Percentiles rank a stretch among this genome's conserved stretches.
Evolutionary conservation across 2,888 invertebrate genomes (phyloP).

Genomic region (Pilophorus perplexus): DNA sequence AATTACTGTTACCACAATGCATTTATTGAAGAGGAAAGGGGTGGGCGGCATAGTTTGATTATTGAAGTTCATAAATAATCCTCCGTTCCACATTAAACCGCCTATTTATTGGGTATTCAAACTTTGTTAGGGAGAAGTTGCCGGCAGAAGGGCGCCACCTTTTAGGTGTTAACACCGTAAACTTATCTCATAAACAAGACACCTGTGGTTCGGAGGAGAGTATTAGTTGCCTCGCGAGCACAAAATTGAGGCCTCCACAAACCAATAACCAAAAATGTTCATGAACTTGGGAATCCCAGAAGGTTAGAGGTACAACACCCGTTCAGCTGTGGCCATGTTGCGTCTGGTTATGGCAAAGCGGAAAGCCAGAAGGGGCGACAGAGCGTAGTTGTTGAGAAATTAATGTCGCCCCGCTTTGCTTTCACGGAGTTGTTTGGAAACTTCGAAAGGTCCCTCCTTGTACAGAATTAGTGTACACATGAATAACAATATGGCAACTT

Average conservation of each 20-base stretch:
- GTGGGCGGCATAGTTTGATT: not conserved
- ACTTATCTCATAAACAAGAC: conserved; percentile 38
- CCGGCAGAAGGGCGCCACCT: conserved; percentile 14
- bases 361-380: not conserved
- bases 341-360: not conserved
- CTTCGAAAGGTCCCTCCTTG: conserved; percentile 9
- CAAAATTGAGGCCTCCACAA: not conserved
- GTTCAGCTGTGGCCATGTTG: not conserved
- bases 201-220: conserved; percentile 32
- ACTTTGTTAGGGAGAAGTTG: conserved; percentile 22
- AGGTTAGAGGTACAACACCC: not conserved
- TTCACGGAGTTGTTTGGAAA: conserved; percentile 17
- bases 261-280: conserved; percentile 37
- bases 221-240: not conserved
- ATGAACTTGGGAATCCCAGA: conserved; percentile 21
- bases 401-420: too few species aligned
- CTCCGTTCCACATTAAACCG: conserved; percentile 15
- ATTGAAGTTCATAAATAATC: conserved; percentile 28
- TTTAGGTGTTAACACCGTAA: conserved; percentile 32
- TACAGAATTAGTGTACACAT: conserved; percentile 37
- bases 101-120: conserved; percentile 37
- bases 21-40: not conserved
- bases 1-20: too few species aligned
- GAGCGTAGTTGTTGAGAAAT: conserved; percentile 25
- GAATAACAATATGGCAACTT: conserved; percentile 39